phyloP scores from a whole-genome alignment of 2,797 vertebrate species.

The Microctenopoma steveboyesi region DNA sequence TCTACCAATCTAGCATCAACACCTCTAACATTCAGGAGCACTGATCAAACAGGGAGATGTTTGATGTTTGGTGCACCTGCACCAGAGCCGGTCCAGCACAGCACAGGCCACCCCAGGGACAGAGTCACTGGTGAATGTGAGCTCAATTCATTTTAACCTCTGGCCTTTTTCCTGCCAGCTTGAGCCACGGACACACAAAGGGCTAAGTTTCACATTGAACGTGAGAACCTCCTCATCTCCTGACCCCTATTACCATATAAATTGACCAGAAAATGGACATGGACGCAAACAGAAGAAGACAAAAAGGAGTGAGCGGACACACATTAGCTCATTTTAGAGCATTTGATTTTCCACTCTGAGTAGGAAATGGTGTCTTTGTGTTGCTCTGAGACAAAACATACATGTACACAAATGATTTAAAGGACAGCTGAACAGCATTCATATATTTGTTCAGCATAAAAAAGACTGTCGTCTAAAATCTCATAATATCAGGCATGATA shows the following conservation, averaged over 20 bases:
- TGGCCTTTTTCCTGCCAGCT: slow-evolving; percentile 85
- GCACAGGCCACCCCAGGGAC: slow-evolving; percentile 66
- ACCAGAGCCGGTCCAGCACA: slow-evolving; percentile 45
- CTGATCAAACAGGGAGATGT: not conserved
- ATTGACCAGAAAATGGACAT: slow-evolving; percentile 82
- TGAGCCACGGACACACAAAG: slow-evolving; percentile 87
- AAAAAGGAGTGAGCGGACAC: slow-evolving; percentile 21
- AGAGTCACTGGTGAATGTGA: slow-evolving; percentile 84
- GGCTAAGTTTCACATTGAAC: slow-evolving; percentile 89
- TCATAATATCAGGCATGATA: not conserved
- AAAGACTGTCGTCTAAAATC: not conserved
- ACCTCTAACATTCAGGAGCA: slow-evolving; percentile 11
- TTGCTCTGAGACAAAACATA: slow-evolving; percentile 13
- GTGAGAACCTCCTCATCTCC: slow-evolving; percentile 95
- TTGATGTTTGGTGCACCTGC: slow-evolving; percentile 4
- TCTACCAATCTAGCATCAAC: slow-evolving; percentile 14
- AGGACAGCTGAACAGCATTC: not conserved
- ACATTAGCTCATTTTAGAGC: slow-evolving; percentile 34
- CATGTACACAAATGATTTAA: not conserved
- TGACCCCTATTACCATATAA: slow-evolving; percentile 96
- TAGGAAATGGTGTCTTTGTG: slow-evolving; percentile 8
- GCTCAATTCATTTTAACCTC: slow-evolving; percentile 88
- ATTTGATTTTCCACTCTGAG: slow-evolving; percentile 21
- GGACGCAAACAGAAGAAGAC: slow-evolving; percentile 44
- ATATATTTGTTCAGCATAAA: not conserved